Evolutionary conservation across 2,113 vertebrate genomes (phyloP), one percentile per base, ranked within the genome.

Genomic region (Eupsittula cactorum): DNA sequence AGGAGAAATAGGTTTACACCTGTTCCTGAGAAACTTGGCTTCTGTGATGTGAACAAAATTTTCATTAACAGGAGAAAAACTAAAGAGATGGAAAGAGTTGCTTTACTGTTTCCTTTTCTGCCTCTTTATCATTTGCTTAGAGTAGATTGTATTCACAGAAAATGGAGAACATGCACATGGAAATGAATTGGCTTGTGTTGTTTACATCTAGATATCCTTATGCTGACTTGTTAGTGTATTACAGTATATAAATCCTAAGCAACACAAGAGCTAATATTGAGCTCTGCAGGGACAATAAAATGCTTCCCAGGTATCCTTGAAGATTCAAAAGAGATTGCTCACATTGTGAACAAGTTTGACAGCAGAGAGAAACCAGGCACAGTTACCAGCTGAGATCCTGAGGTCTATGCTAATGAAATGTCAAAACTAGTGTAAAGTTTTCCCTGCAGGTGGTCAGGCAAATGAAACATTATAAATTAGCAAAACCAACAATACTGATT

Each of bases 371-470:
- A 95, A 97, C 69, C 6, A 90, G 37, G 64, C 91, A 84, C 80
- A 89, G 77, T 55, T 31, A 64, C 84, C 59, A 91, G 75, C 67
- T 76, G 67, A 70, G 35, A 95, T 53, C 74, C 81, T 94, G 94
- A 91, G 46, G 82, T 90, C 82, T 94, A 70, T 90, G 85, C 6
- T 95, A 95, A 97, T 94, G 50, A 90, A 69, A 93, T 8, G 23
- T 90, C 88, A 91, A 90, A 89, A 82, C 55, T 59, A 92, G 62
- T 49, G 59, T 65, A 64, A 95, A 93, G 46, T 86, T 94, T 93
- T 71, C 79, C 68, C 2, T 81, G 39, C 46, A 86, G 88, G 85
- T 94, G 71, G 64, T 74, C 75, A 70, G 49, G 41, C 41, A 93
- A 90, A 88, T 67, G 78, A 96, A 94, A 92, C 46, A 68, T 28